Evolutionary conservation across 2,888 invertebrate species (phyloP), one percentile per base, ranked within the genome.

Genomic region (Lycia hirtaria): DNA sequence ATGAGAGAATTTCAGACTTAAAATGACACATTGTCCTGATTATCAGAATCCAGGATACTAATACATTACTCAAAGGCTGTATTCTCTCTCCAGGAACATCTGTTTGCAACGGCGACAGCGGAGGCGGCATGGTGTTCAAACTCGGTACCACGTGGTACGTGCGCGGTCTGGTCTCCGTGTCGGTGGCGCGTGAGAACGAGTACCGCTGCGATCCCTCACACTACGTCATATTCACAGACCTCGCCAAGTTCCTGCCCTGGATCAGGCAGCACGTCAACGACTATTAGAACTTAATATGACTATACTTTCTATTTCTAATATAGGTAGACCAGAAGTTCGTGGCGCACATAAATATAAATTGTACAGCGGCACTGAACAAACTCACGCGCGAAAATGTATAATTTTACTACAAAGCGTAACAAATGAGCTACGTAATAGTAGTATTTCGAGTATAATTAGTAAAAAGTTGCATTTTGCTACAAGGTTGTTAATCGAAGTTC

Each of bases 211-310:
- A 94, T 64, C 92, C 94, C 0, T 84, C 87, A 0, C 93, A 94
- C 66, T 94, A 93, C 75, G 93, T 93, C 14, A 92, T 94, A 4
- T 94, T 94, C 68, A 94, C 94, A 0, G 94, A 94, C 62, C 78
- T 93, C 19, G 93, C 93, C 4, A 93, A 93, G 73, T 90, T 93
- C 80, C 71, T 93, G 56, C 85, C 91, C 6, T 94, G 94, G 93
- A 88, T 94, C 26, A 76, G 82, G 57, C 75, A 81, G 41, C 73
- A 76, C 12, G 67, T 82, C 12, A 71, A 60, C 40, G 79, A 80
- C 54, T 76, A 67, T 64, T 79, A 66, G 48, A n/a, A n/a, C n/a
- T n/a, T n/a, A 30, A 0, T 20, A 20, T 4, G 7, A 5, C 40
- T 40, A 41, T 0, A n/a, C 7, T 15, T 38, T 38, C 2, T 35